Evolutionary conservation across 2,888 invertebrate genomes (phyloP).

Genomic region (Cactoblastis cactorum): DNA sequence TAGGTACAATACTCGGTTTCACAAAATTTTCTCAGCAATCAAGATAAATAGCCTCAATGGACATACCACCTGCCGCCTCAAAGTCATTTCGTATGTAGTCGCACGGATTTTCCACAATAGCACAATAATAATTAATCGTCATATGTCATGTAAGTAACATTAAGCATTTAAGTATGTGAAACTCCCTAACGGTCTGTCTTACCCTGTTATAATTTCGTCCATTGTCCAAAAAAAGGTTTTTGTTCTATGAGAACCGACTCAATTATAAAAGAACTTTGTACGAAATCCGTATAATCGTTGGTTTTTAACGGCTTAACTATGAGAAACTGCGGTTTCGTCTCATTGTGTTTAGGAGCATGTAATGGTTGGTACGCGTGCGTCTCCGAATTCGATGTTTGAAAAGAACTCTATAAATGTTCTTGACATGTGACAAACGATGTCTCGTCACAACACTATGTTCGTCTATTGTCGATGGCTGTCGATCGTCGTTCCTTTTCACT

Average conservation of each 20-base stretch:
- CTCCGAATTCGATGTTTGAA: conserved; percentile 21
- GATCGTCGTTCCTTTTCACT: conserved; percentile 39
- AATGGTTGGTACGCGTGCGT: conserved; percentile 42
- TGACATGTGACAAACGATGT: conserved; percentile 46
- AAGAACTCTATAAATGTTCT: conserved; percentile 15
- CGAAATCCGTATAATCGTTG: conserved; percentile 74
- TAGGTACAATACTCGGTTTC: conserved; percentile 22
- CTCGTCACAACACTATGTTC: conserved; percentile 42
- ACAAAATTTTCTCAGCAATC: conserved; percentile 34
- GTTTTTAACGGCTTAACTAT: conserved; percentile 76
- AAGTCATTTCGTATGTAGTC: conserved; percentile 36
- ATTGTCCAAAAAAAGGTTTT: conserved; percentile 71
- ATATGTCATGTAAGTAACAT: conserved; percentile 67
- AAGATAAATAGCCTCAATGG: conserved; percentile 22
- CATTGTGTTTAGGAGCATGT: conserved; percentile 58
- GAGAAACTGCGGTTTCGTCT: conserved; percentile 63
- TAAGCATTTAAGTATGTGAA: conserved; percentile 75
- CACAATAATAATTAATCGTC: conserved; percentile 64
- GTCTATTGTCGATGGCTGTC: conserved; percentile 37
- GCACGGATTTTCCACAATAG: conserved; percentile 49
- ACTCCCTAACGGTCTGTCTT: conserved; percentile 59
- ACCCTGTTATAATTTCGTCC: conserved; percentile 73
- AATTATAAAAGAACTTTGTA: conserved; percentile 63
- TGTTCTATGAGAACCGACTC: conserved; percentile 76
- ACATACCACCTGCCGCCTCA: conserved; percentile 28